A percentile compares a stretch with the other conserved stretches of the same genome.
Evolutionary conservation across 2,797 vertebrate species (phyloP).

Genomic region (Xenops minutus): DNA sequence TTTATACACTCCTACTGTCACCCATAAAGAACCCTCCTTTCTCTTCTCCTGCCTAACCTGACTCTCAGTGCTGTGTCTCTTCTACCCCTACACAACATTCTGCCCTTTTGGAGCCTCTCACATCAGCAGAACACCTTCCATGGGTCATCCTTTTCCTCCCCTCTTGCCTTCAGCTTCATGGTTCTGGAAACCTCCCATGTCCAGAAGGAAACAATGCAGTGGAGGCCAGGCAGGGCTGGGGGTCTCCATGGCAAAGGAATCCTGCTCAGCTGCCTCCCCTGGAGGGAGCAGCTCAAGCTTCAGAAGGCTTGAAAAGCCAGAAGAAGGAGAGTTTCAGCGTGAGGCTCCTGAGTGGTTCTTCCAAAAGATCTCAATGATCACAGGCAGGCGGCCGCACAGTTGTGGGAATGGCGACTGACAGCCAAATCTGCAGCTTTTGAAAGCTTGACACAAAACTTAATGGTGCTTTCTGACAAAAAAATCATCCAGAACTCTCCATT

Average conservation of each 20-base stretch:
- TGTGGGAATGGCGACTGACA: neutral
- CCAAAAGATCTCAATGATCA: neutral
- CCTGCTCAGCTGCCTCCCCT: neutral
- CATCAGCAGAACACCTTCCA: neutral
- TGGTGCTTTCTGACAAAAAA: neutral
- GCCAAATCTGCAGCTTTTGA: neutral
- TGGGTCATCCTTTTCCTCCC: accelerated
- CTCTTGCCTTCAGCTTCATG: accelerated
- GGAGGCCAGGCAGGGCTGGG: too few species aligned
- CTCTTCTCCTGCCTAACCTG: neutral
- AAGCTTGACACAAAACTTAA: neutral
- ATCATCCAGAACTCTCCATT: neutral
- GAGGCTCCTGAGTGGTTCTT: neutral
- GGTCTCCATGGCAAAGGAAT: neutral
- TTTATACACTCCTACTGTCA: neutral
- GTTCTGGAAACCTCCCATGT: accelerated
- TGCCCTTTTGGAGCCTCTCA: neutral
- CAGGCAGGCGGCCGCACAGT: neutral
- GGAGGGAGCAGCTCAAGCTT: neutral
- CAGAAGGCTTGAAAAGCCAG: neutral
- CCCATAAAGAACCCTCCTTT: neutral
- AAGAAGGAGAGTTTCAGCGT: neutral
- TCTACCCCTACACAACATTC: neutral
- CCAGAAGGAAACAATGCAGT: accelerated
- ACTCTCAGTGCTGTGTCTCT: neutral